Percentiles rank a stretch among this genome's conserved stretches.
These are phyloP conservation scores for Actenoides lindsayi DNA, from an alignment of 2,113 vertebrate species.

Conservation along the genomic window DNA sequence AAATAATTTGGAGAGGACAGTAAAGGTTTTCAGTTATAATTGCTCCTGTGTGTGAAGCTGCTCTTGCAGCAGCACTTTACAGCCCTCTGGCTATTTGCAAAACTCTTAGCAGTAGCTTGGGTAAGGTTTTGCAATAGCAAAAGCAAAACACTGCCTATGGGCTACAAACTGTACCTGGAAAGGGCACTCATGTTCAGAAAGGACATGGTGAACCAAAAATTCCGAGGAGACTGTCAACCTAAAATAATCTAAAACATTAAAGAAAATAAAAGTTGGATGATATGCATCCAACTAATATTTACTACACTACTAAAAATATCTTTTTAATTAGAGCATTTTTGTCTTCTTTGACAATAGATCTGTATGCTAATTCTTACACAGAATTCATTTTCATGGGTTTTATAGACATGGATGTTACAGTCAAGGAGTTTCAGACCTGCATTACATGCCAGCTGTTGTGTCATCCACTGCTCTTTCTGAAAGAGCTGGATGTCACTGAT, in stretches of 20 bases:
- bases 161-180: slow-evolving; percentile 39
- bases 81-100: slow-evolving; percentile 26
- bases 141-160: not conserved
- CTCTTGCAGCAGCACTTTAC: slow-evolving; percentile 10
- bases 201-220: slow-evolving; percentile 16
- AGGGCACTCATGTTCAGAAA: slow-evolving; percentile 20
- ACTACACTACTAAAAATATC: not conserved
- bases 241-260: slow-evolving; percentile 5
- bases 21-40: not conserved
- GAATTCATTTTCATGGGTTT: not conserved
- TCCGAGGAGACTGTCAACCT: not conserved
- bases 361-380: not conserved
- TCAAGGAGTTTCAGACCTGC: not conserved
- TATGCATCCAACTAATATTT: not conserved
- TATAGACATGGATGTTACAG: not conserved
- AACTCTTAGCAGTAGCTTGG: slow-evolving; percentile 9
- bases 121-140: not conserved
- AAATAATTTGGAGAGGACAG: not conserved
- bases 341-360: not conserved
- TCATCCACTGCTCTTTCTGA: not conserved
- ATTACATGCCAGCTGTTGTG: not conserved
- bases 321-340: not conserved
- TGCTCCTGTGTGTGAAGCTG: not conserved
- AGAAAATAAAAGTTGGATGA: not conserved
- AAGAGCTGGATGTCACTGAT: not conserved